These are phyloP conservation scores for Megathymus violae DNA, from an alignment of 1,140 invertebrate genomes.

Conservation along the genomic window DNA sequence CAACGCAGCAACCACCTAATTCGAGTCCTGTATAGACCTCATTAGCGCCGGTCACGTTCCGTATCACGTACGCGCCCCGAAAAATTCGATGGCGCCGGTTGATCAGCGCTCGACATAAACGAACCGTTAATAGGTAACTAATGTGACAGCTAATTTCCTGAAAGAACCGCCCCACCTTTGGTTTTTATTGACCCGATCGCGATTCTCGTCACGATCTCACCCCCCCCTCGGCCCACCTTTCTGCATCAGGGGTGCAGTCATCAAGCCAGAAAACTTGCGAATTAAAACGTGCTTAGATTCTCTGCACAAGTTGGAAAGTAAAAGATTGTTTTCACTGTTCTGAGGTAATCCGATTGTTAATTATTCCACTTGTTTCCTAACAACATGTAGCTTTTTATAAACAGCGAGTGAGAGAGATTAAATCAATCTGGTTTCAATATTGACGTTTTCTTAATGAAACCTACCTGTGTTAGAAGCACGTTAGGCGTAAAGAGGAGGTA, in stretches of 20 bases:
- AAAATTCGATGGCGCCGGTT: constrained; percentile 51
- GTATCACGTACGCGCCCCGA: constrained; percentile 38
- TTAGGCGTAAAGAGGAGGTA: no score
- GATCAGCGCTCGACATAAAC: constrained; percentile 58
- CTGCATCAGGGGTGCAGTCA: constrained; percentile 63
- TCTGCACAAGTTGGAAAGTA: constrained; percentile 49
- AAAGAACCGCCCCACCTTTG: constrained; percentile 60
- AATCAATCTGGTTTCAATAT: neutral
- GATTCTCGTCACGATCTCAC: constrained; percentile 65
- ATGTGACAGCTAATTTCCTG: constrained; percentile 81
- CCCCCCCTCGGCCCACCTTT: constrained; percentile 35
- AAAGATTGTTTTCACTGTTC: constrained; percentile 49
- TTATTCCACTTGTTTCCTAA: constrained; percentile 8
- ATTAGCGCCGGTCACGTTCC: constrained; percentile 39
- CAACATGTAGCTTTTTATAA: neutral
- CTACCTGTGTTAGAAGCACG: no score
- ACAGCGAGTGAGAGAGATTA: neutral
- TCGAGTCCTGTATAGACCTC: constrained; percentile 22
- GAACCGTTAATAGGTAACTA: constrained; percentile 71
- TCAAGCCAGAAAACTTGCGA: constrained; percentile 75
- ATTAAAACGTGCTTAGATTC: constrained; percentile 80
- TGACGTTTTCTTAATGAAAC: no score
- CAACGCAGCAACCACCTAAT: constrained; percentile 18
- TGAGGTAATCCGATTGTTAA: constrained; percentile 9
- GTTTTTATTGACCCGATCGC: constrained; percentile 67